phyloP scores from a whole-genome alignment of 2,113 vertebrate genomes.

The Sterrhoptilus dennistouni region DNA sequence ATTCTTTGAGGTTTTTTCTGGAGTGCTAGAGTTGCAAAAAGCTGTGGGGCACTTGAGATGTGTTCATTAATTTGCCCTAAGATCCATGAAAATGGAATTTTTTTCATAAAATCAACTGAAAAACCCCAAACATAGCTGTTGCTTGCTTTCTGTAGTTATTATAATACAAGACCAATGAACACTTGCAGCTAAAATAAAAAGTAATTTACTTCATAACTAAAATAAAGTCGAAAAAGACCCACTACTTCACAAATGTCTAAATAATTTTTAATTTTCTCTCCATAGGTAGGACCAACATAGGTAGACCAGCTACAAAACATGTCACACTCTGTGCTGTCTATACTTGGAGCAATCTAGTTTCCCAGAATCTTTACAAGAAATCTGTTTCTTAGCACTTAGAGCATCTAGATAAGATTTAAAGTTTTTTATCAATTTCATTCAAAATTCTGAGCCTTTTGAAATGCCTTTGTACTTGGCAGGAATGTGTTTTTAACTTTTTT shows the following conservation, averaged over 20 bases:
- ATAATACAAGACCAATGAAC: neutral
- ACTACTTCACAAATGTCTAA: neutral
- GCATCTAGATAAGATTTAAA: neutral
- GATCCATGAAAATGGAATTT: neutral
- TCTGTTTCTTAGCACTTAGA: neutral
- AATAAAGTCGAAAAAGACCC: neutral
- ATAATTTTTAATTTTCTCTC: neutral
- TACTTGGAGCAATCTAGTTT: neutral
- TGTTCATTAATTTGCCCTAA: neutral
- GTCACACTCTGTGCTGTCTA: neutral
- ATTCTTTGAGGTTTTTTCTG: neutral
- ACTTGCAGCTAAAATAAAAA: neutral
- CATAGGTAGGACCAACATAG: neutral
- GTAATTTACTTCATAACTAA: neutral
- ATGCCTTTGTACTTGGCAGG: neutral
- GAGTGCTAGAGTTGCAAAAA: neutral
- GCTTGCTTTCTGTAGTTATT: neutral
- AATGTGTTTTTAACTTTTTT: neutral
- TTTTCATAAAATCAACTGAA: neutral
- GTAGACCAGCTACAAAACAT: neutral
- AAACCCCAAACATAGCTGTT: neutral
- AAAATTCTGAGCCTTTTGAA: neutral
- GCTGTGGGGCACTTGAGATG: rapidly evolving
- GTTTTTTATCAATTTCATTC: neutral
- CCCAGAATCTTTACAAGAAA: neutral